A percentile compares a stretch with the other conserved stretches of the same genome.
phyloP scores from a whole-genome alignment of 1,140 invertebrate species.

The Lycorma delicatula region DNA sequence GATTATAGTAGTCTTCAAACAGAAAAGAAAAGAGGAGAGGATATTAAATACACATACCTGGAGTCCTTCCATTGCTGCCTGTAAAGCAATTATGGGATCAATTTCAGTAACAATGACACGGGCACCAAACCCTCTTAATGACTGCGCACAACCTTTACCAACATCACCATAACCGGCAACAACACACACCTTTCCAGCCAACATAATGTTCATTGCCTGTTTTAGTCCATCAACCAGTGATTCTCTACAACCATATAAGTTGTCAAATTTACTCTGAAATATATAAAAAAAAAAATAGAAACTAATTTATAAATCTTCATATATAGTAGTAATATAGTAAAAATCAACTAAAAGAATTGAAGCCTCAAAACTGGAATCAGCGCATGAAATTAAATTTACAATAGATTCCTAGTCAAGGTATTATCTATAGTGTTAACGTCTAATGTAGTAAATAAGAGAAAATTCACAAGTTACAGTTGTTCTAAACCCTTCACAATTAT shows the following conservation, averaged over 20 bases:
- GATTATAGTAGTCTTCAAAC: too few relatives aligned
- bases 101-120: conserved; percentile 97
- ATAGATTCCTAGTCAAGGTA: too few relatives aligned
- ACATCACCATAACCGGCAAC: conserved; percentile 99
- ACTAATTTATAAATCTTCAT: too few relatives aligned
- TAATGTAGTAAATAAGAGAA: too few relatives aligned
- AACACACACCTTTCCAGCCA: conserved; percentile 96
- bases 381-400: too few relatives aligned
- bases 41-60: too few relatives aligned
- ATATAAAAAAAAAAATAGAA: conserved; percentile 11
- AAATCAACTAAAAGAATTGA: neutral
- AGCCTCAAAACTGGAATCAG: too few relatives aligned
- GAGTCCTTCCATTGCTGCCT: conserved; percentile 97
- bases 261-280: conserved; percentile 95
- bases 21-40: too few relatives aligned
- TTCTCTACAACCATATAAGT: conserved; percentile 97
- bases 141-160: conserved; percentile 97
- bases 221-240: conserved; percentile 98
- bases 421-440: too few relatives aligned
- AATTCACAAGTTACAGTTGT: too few relatives aligned
- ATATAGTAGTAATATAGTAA: too few relatives aligned
- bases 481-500: too few relatives aligned
- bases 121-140: conserved; percentile 88
- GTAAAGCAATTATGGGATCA: conserved; percentile 98
- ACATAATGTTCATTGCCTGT: conserved; percentile 96